Conservation (phyloP, 2,888 invertebrate species). For the Atrina japonica region DNA sequence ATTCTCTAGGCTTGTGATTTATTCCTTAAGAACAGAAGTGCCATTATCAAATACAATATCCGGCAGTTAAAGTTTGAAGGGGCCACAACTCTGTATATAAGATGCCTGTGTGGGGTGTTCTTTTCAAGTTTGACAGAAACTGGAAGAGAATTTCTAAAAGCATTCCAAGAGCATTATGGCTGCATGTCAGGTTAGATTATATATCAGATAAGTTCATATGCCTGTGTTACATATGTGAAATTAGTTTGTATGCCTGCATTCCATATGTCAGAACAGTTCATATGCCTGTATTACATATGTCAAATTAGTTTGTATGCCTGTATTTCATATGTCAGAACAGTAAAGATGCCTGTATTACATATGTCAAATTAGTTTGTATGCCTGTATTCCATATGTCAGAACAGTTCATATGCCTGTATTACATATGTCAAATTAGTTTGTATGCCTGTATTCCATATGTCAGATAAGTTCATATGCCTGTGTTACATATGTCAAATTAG, state of each 20-base stretch:
- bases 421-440: too few relatives aligned
- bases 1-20: constrained; percentile 88
- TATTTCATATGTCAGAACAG: too few relatives aligned
- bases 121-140: constrained; percentile 91
- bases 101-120: constrained; percentile 90
- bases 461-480: too few relatives aligned
- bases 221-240: background rate
- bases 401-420: too few relatives aligned
- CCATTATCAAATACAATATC: constrained; percentile 89
- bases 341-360: too few relatives aligned
- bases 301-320: too few relatives aligned
- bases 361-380: too few relatives aligned
- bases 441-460: too few relatives aligned
- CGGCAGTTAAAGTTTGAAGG: constrained; percentile 87
- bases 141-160: constrained; percentile 88
- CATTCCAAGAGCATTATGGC: constrained; percentile 89
- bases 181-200: constrained; percentile 86
- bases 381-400: too few relatives aligned
- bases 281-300: background rate
- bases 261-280: too few relatives aligned
- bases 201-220: background rate
- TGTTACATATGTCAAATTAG: too few relatives aligned
- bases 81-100: constrained; percentile 89
- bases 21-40: constrained; percentile 90
- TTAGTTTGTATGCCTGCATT: constrained; percentile 1